Conservation (phyloP, 64 coral and sea anemone species). For the Orbicella faveolata region DNA sequence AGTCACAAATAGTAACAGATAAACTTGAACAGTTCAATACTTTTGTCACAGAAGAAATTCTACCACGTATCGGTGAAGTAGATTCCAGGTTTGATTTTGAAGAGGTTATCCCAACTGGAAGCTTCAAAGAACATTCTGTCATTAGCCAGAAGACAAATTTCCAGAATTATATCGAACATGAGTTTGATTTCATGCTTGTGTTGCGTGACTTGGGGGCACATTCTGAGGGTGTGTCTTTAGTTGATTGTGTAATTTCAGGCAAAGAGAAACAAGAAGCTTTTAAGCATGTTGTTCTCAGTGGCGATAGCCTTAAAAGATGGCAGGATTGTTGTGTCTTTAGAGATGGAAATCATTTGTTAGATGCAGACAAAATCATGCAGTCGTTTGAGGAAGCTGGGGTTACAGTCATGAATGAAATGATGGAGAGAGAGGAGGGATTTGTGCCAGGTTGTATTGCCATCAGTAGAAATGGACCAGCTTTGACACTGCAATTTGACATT, state of each 20-base stretch:
- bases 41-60: constrained; percentile 36
- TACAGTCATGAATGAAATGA: constrained; percentile 25
- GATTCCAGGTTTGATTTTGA: constrained; percentile 28
- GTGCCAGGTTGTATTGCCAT: constrained; percentile 24
- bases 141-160: constrained; percentile 23
- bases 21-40: constrained; percentile 30
- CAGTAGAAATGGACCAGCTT: constrained; percentile 9
- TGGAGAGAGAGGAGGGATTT: constrained; percentile 27
- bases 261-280: constrained; percentile 4
- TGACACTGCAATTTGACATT: constrained; percentile 33
- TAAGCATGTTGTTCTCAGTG: constrained; percentile 13
- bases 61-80: not conserved
- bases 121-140: constrained; percentile 29
- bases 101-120: constrained; percentile 26
- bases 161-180: constrained; percentile 34
- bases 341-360: constrained; percentile 6
- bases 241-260: constrained; percentile 19
- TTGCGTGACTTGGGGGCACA: not conserved
- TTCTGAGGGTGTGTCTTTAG: not conserved
- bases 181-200: constrained; percentile 34
- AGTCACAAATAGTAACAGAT: constrained; percentile 3
- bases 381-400: constrained; percentile 24
- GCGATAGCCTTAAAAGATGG: constrained; percentile 27
- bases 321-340: constrained; percentile 6
- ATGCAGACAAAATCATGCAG: constrained; percentile 29